phyloP scores from a whole-genome alignment of 2,797 vertebrate genomes.

The Coilia nasus region DNA sequence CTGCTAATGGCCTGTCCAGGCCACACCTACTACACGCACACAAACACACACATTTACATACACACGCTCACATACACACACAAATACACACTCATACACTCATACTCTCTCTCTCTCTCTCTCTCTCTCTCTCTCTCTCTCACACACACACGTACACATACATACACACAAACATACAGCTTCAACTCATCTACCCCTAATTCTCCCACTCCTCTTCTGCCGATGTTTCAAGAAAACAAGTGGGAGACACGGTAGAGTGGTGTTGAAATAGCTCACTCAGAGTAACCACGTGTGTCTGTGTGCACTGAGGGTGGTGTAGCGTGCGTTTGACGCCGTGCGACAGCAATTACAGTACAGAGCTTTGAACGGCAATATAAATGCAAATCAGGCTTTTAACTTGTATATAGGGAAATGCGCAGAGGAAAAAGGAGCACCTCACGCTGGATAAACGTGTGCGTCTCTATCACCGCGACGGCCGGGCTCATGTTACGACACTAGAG shows the following conservation, averaged over 20 bases:
- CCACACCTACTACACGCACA: neutral
- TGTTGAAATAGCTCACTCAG: neutral
- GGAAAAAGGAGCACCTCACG: constrained; percentile 40
- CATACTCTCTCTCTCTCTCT: constrained; percentile 32
- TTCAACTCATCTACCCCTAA: constrained; percentile 23
- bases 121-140: no score
- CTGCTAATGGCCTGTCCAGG: neutral
- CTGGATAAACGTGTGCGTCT: constrained; percentile 54
- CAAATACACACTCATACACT: neutral
- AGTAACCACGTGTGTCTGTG: neutral
- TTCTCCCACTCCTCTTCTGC: constrained; percentile 30
- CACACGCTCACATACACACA: neutral
- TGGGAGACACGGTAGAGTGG: neutral
- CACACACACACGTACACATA: neutral
- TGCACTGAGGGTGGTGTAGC: neutral
- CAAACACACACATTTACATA: no score
- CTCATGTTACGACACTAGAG: neutral
- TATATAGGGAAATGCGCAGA: constrained; percentile 55
- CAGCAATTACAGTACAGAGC: constrained; percentile 65
- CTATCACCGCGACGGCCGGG: constrained; percentile 21
- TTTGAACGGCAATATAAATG: constrained; percentile 76
- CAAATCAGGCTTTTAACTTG: constrained; percentile 74
- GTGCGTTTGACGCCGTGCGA: constrained; percentile 43
- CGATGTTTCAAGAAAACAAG: neutral
- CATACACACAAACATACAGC: neutral